phyloP scores from a whole-genome alignment of 1,140 invertebrate genomes.

The Rhagoletis zephyria region DNA sequence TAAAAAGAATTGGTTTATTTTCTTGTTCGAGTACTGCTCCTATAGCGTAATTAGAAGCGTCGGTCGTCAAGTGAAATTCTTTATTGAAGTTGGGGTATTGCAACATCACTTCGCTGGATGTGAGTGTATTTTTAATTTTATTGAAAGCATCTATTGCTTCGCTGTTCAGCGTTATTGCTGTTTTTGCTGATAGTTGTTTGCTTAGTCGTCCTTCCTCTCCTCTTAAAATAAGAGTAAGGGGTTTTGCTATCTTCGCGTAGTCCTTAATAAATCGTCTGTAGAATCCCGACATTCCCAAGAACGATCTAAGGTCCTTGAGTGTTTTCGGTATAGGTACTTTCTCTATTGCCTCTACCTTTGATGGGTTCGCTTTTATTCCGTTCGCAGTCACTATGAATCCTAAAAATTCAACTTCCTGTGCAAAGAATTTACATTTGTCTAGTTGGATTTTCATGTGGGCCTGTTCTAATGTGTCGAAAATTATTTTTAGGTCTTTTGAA shows the following conservation, averaged over 20 bases:
- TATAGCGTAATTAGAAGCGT: slow-evolving; percentile 49
- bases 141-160: slow-evolving; percentile 49
- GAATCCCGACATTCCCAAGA: not conserved
- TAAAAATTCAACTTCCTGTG: not conserved
- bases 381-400: not conserved
- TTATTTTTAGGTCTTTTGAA: too few relatives aligned
- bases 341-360: not conserved
- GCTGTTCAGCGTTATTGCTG: slow-evolving; percentile 16
- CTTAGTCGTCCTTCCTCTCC: slow-evolving; percentile 52
- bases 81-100: slow-evolving; percentile 30
- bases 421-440: not conserved
- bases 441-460: not conserved
- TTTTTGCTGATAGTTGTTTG: slow-evolving; percentile 49
- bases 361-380: not conserved
- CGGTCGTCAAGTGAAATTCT: slow-evolving; percentile 51
- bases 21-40: too few relatives aligned
- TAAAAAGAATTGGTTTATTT: too few relatives aligned
- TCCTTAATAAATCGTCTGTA: too few relatives aligned
- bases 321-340: not conserved
- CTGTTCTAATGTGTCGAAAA: not conserved
- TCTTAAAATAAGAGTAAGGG: slow-evolving; percentile 49
- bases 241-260: not conserved
- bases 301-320: not conserved
- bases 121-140: slow-evolving; percentile 52
- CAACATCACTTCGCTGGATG: slow-evolving; percentile 35